Conservation (phyloP, 2,888 invertebrate genomes). For the Tigriopus californicus region DNA sequence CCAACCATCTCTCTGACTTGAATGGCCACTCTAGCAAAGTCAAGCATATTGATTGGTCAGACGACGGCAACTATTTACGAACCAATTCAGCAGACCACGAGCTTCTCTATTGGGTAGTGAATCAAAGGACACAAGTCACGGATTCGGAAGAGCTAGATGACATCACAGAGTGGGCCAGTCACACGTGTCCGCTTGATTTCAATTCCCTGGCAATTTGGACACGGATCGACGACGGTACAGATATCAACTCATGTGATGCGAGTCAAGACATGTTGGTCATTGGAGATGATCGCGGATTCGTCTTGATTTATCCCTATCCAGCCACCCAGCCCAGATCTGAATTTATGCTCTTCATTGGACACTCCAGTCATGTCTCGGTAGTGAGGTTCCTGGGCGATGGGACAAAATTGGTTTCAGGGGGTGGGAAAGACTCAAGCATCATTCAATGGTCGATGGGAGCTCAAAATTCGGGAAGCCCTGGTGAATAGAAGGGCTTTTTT, state of each 20-base stretch:
- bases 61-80: neutral
- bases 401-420: slow-evolving; percentile 1
- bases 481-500: too few relatives aligned
- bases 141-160: neutral
- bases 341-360: neutral
- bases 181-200: neutral
- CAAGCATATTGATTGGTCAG: neutral
- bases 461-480: too few relatives aligned
- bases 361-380: slow-evolving; percentile 4
- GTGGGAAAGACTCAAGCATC: slow-evolving; percentile 1
- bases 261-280: neutral
- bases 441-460: slow-evolving; percentile 13
- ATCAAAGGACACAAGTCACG: neutral
- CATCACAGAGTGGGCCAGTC: neutral
- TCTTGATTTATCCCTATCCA: neutral
- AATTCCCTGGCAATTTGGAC: neutral
- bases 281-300: neutral
- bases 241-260: neutral
- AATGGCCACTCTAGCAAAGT: neutral
- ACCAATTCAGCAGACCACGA: neutral
- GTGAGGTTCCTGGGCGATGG: slow-evolving; percentile 6
- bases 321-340: neutral
- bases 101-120: neutral
- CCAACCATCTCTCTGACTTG: neutral
- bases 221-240: neutral